phyloP scores from a whole-genome alignment of 2,797 vertebrate species.

The Hippocampus kuda region DNA sequence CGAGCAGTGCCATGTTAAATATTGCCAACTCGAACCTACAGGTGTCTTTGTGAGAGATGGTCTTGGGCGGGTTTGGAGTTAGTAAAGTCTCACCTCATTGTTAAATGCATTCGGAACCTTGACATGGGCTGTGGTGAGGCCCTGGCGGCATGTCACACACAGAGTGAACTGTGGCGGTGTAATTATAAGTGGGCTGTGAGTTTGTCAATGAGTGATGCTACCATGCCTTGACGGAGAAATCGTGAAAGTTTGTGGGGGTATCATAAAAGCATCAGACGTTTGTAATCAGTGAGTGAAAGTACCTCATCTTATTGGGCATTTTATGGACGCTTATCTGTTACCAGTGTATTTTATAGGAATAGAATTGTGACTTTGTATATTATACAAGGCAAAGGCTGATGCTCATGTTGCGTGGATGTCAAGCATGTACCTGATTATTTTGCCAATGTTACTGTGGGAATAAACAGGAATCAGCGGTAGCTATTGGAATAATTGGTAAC shows the following conservation, averaged over 20 bases:
- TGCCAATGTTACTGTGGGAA: neutral
- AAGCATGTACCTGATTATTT: too few relatives aligned
- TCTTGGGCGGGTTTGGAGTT: neutral
- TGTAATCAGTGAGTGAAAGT: neutral
- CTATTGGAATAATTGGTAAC: constrained; percentile 16
- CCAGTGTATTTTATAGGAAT: neutral
- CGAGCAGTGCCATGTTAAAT: constrained; percentile 47
- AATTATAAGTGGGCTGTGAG: constrained; percentile 64
- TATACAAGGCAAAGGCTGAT: neutral
- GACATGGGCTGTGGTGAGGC: constrained; percentile 38
- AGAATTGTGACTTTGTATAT: neutral
- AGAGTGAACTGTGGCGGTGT: constrained; percentile 52
- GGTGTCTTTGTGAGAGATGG: constrained; percentile 31
- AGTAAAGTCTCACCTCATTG: constrained; percentile 35
- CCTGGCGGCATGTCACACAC: constrained; percentile 61
- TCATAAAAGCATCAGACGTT: neutral
- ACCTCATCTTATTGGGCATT: neutral
- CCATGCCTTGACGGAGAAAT: constrained; percentile 25
- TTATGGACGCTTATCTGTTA: neutral
- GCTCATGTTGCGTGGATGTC: neutral
- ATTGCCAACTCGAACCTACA: constrained; percentile 36
- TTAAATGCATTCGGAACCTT: constrained; percentile 50
- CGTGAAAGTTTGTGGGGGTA: constrained; percentile 12
- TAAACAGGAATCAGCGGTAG: neutral
- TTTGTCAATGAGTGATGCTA: constrained; percentile 36